These are phyloP conservation scores for Brachyrhaphis roseni DNA, from an alignment of 2,797 vertebrate genomes.

Conservation along the genomic window DNA sequence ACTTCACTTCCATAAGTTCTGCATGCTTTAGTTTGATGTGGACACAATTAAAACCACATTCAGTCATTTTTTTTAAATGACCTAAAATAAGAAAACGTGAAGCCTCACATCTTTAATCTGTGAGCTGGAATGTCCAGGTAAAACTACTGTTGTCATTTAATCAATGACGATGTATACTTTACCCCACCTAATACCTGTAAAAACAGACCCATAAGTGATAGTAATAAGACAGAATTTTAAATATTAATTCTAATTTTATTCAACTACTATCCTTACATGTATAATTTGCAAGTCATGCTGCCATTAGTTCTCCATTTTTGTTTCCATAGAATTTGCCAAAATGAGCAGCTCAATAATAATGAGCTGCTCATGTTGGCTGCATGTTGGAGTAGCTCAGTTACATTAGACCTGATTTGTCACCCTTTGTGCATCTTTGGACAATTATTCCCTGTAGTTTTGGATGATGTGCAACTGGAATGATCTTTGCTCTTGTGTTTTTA, in stretches of 20 bases:
- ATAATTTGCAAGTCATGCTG: background rate
- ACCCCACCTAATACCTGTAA: background rate
- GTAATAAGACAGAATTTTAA: background rate
- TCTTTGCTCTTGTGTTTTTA: background rate
- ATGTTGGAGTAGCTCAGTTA: background rate
- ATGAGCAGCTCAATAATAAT: background rate
- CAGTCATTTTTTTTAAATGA: background rate
- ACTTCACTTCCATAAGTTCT: conserved; percentile 15
- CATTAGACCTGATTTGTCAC: background rate
- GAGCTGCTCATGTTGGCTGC: background rate
- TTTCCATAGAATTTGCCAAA: background rate
- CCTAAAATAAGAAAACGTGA: background rate
- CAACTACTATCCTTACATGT: background rate
- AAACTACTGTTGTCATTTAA: too few species aligned
- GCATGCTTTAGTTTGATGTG: background rate
- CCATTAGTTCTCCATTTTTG: background rate
- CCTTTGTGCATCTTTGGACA: background rate
- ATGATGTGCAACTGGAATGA: background rate
- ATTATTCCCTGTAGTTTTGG: background rate
- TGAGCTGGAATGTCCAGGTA: too few species aligned
- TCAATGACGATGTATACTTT: background rate
- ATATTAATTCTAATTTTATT: background rate
- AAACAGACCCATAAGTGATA: background rate
- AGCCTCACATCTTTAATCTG: background rate
- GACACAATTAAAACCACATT: conserved; percentile 11